phyloP scores from a whole-genome alignment of 2,113 vertebrate genomes.

The Chlamydotis undulata region DNA sequence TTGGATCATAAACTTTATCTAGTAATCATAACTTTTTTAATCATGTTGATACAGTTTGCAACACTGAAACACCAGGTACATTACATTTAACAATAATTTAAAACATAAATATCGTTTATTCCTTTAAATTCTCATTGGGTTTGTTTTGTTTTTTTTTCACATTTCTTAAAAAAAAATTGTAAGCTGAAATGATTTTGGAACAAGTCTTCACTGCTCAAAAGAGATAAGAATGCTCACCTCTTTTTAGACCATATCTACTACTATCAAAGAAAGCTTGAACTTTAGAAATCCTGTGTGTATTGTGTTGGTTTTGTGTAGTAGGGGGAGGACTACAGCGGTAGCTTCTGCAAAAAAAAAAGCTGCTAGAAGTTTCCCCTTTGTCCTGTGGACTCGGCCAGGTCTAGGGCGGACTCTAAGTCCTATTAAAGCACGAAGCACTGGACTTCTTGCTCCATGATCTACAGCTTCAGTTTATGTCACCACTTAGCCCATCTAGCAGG shows the following conservation, averaged over 20 bases:
- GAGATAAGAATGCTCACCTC: not conserved
- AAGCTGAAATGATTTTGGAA: not conserved
- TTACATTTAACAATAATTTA: not conserved
- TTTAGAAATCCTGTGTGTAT: not conserved
- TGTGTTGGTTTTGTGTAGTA: too few species aligned
- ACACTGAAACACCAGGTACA: not conserved
- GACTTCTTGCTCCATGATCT: not conserved
- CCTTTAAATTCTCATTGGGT: not conserved
- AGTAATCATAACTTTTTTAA: not conserved
- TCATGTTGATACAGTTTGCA: not conserved
- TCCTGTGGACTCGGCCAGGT: too few species aligned
- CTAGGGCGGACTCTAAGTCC: not conserved
- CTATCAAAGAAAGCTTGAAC: not conserved
- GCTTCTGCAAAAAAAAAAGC: too few species aligned
- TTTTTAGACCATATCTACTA: not conserved
- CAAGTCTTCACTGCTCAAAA: not conserved
- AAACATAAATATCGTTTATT: not conserved
- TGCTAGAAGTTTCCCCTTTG: too few species aligned
- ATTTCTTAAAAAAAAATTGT: not conserved
- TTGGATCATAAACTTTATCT: conserved; percentile 36
- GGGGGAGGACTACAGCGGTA: too few species aligned
- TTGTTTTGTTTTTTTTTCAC: not conserved
- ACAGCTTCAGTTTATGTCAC: not conserved
- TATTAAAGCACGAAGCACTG: not conserved
- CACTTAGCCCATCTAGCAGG: not conserved